phyloP scores from a whole-genome alignment of 2,888 invertebrate genomes.

The Spodoptera littoralis region DNA sequence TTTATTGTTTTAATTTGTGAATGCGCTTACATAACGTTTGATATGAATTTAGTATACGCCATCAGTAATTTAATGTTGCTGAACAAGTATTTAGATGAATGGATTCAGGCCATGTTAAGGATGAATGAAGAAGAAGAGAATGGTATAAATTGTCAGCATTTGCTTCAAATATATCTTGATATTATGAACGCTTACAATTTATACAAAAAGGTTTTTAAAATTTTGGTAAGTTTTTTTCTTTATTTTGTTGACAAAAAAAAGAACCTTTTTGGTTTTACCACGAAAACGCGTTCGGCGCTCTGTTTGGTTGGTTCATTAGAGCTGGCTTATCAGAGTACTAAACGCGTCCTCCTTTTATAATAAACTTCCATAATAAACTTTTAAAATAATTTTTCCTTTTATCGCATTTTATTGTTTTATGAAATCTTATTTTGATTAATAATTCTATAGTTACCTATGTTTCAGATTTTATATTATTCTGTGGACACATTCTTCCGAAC shows the following conservation, averaged over 20 bases:
- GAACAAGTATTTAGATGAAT: conserved; percentile 11
- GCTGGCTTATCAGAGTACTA: too few species aligned
- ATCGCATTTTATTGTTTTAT: too few species aligned
- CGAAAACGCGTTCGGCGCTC: too few species aligned
- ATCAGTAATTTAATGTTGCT: conserved; percentile 12
- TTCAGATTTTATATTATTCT: background rate
- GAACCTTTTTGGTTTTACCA: too few species aligned
- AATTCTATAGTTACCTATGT: background rate
- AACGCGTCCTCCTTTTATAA: too few species aligned
- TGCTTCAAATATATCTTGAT: conserved; percentile 6
- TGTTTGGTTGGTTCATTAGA: too few species aligned
- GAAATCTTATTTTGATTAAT: too few species aligned
- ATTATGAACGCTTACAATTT: conserved; percentile 12
- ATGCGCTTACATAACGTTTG: background rate
- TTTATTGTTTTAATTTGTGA: background rate
- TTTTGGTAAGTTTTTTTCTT: conserved; percentile 8
- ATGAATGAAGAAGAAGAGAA: background rate
- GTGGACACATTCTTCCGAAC: background rate
- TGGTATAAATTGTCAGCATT: conserved; percentile 2
- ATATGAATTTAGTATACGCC: conserved; percentile 8
- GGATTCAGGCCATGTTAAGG: conserved; percentile 2
- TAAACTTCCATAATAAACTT: too few species aligned
- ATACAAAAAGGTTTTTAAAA: conserved; percentile 3
- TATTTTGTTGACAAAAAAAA: too few species aligned
- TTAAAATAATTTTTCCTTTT: too few species aligned